Conservation (phyloP, 2,888 invertebrate genomes). For the Chirona hameri region DNA sequence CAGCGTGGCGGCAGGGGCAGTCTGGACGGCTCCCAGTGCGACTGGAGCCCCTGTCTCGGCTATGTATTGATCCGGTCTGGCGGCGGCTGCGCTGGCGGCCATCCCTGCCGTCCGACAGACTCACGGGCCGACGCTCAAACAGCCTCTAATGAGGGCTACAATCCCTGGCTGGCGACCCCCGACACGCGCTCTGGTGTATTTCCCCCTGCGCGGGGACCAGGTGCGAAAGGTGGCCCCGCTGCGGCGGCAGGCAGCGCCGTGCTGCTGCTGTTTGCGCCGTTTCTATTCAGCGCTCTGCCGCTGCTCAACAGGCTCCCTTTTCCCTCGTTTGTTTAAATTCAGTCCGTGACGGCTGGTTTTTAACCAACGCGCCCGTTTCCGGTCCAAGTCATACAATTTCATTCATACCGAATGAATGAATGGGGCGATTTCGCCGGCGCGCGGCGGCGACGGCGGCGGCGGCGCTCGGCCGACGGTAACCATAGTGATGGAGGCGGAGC, state of each 20-base stretch:
- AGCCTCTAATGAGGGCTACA: background rate
- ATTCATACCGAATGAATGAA: constrained; percentile 28
- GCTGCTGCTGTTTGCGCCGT: background rate
- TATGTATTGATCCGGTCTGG: background rate
- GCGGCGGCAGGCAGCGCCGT: background rate
- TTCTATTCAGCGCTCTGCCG: background rate
- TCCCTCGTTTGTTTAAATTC: constrained; percentile 24
- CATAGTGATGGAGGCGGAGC: constrained; percentile 25
- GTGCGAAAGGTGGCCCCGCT: background rate
- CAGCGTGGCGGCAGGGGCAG: too few species aligned
- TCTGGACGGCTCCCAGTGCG: too few species aligned
- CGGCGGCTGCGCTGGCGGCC: background rate
- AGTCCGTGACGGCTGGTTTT: constrained; percentile 23
- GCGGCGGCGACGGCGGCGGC: background rate
- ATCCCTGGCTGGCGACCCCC: background rate
- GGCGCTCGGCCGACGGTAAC: background rate
- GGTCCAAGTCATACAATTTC: constrained; percentile 25
- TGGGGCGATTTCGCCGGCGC: constrained; percentile 24
- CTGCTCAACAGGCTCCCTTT: background rate
- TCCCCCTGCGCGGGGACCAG: background rate
- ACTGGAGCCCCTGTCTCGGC: too few species aligned
- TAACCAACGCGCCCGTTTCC: constrained; percentile 23
- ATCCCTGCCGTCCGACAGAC: background rate
- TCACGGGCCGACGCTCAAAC: background rate
- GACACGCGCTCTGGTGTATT: background rate